These are phyloP conservation scores for Lumbricus terrestris DNA, from an alignment of 2,888 invertebrate genomes.

Conservation along the genomic window DNA sequence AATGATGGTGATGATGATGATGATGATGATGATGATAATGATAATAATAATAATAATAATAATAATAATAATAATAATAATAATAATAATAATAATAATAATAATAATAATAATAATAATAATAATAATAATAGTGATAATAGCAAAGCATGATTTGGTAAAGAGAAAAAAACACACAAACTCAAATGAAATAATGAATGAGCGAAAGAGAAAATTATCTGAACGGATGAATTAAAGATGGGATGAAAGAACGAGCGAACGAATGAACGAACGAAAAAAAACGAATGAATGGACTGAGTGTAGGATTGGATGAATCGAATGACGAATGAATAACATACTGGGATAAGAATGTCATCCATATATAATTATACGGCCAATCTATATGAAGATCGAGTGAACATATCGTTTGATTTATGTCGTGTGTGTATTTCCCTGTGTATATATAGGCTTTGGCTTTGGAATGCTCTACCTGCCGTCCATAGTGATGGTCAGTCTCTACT, in stretches of 20 bases:
- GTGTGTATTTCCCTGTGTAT: background rate
- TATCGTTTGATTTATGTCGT: background rate
- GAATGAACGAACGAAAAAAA: too few relatives aligned
- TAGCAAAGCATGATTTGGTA: too few relatives aligned
- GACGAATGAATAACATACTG: background rate
- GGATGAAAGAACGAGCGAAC: background rate
- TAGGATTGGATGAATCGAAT: background rate
- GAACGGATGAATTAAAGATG: background rate
- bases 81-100: background rate
- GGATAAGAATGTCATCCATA: too few relatives aligned
- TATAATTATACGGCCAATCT: too few relatives aligned
- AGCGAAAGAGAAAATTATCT: background rate
- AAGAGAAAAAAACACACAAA: background rate
- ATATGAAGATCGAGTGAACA: background rate
- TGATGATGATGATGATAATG: too few relatives aligned
- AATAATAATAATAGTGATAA: too few relatives aligned
- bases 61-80: too few relatives aligned
- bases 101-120: too few relatives aligned
- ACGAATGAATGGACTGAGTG: background rate
- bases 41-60: too few relatives aligned
- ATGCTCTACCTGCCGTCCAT: slow-evolving; percentile 94
- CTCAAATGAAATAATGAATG: background rate
- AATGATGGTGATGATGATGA: background rate
- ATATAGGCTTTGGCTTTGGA: slow-evolving; percentile 83
- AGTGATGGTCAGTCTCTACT: slow-evolving; percentile 93